Evolutionary conservation across 1,140 invertebrate genomes (phyloP), one percentile per base, ranked within the genome.

Genomic region (Plectrocnemia conspersa): DNA sequence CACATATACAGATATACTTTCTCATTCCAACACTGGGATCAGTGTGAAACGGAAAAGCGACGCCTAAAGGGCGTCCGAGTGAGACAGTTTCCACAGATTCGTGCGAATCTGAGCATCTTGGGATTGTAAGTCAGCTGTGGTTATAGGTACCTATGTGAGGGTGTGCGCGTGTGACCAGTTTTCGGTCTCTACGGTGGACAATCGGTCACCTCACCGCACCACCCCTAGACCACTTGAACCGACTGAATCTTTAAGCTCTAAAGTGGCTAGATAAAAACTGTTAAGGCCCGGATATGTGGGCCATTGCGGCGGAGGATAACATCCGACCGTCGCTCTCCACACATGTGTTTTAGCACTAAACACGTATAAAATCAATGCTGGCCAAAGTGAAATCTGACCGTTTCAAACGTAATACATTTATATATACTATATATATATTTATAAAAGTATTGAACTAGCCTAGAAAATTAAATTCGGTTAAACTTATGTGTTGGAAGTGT

Each of bases 41-140:
- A 29, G n/a, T 9, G n/a, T 29, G n/a, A 29, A 29, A 29, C 7
- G 7, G n/a, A 13, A 29, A 29, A 29, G n/a, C 27, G 27, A 29
- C 27, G 7, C 7, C 13, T 29, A 9, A 9, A 13, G 7, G n/a
- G n/a, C 27, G 27, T 29, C 7, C 27, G 27, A 29, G n/a, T 9
- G 7, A 29, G n/a, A 9, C 27, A 29, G 27, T 13, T 29, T 29
- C 27, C 7, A 13, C 13, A 15, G 7, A 13, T 45, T 23, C 53
- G 44, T 55, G 53, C 40, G 53, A 55, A 55, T 32, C 33, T 13
- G 33, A 38, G 35, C 53, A 55, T 40, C 53, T 55, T 55, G 53
- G 23, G 33, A 46, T 36, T 29, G 23, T 55, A 55, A 55, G 53
- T 47, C 44, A 47, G 11, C 29, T 24, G 10, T 24, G n/a, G 13